Conservation (phyloP, 2,888 invertebrate genomes). For the Ethmia dodecea region DNA sequence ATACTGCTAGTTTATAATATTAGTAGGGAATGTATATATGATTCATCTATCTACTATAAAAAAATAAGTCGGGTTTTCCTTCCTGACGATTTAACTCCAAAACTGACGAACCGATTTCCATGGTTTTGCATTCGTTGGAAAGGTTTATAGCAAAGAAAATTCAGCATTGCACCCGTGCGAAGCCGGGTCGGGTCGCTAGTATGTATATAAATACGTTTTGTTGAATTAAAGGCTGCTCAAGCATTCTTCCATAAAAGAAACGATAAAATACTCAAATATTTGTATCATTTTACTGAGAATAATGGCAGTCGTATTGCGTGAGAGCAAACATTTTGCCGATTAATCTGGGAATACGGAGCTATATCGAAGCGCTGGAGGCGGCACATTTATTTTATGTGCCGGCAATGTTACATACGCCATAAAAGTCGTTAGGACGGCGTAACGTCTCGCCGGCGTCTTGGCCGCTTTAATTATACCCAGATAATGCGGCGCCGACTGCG, state of each 20-base stretch:
- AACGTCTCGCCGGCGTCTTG: conserved; percentile 75
- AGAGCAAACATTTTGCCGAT: conserved; percentile 72
- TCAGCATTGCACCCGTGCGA: too few species aligned
- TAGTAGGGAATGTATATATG: too few species aligned
- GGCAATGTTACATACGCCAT: conserved; percentile 77
- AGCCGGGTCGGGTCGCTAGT: too few species aligned
- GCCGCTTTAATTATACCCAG: conserved; percentile 74
- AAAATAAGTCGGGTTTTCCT: too few species aligned
- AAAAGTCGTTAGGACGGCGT: conserved; percentile 76
- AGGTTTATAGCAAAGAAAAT: too few species aligned
- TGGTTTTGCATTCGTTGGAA: too few species aligned
- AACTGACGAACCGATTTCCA: too few species aligned
- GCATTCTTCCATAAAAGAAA: background rate
- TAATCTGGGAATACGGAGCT: conserved; percentile 65
- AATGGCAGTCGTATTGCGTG: conserved; percentile 54
- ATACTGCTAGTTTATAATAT: too few species aligned
- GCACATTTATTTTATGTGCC: conserved; percentile 76
- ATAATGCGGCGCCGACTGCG: conserved; percentile 61
- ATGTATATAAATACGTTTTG: too few species aligned
- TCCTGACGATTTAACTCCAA: too few species aligned
- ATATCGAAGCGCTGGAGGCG: conserved; percentile 63
- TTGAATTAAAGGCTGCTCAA: too few species aligned
- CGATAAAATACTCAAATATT: conserved; percentile 23
- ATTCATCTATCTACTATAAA: too few species aligned
- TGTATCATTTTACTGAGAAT: conserved; percentile 44